Evolutionary conservation across 1,140 invertebrate genomes (phyloP).

Genomic region (Eueides isabella): DNA sequence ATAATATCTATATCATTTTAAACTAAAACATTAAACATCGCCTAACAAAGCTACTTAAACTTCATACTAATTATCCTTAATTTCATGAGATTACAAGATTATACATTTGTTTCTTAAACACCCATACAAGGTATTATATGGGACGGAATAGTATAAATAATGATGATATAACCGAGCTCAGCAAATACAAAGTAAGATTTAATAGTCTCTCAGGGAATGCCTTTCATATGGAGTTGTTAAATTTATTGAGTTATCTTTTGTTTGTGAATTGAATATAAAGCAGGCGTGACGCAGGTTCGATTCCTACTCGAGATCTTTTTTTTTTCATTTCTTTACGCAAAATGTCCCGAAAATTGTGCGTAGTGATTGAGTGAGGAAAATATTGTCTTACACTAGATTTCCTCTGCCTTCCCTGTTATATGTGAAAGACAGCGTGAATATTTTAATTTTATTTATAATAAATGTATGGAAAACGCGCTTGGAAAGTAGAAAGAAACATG

Average conservation of each 20-base stretch:
- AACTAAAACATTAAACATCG: not conserved
- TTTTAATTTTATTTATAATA: too few relatives aligned
- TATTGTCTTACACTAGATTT: too few relatives aligned
- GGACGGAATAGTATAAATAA: slow-evolving; percentile 22
- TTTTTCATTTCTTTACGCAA: too few relatives aligned
- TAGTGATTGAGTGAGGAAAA: too few relatives aligned
- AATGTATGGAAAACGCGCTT: too few relatives aligned
- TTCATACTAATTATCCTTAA: slow-evolving; percentile 20
- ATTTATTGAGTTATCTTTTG: not conserved
- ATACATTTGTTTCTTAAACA: slow-evolving; percentile 30
- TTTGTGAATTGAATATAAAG: too few relatives aligned
- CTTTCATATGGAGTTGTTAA: not conserved
- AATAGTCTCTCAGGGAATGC: not conserved
- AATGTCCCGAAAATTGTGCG: too few relatives aligned
- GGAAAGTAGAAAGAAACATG: too few relatives aligned
- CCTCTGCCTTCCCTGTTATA: too few relatives aligned
- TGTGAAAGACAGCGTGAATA: too few relatives aligned
- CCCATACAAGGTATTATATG: slow-evolving; percentile 25
- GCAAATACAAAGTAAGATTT: slow-evolving; percentile 17
- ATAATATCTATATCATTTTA: not conserved
- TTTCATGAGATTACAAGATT: slow-evolving; percentile 26
- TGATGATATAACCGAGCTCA: slow-evolving; percentile 14
- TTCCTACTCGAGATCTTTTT: too few relatives aligned
- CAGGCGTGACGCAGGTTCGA: not conserved
- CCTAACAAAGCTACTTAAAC: slow-evolving; percentile 14